A percentile compares a stretch with the other conserved stretches of the same genome.
phyloP scores from a whole-genome alignment of 2,888 invertebrate species.

The Entomobrya proxima region DNA sequence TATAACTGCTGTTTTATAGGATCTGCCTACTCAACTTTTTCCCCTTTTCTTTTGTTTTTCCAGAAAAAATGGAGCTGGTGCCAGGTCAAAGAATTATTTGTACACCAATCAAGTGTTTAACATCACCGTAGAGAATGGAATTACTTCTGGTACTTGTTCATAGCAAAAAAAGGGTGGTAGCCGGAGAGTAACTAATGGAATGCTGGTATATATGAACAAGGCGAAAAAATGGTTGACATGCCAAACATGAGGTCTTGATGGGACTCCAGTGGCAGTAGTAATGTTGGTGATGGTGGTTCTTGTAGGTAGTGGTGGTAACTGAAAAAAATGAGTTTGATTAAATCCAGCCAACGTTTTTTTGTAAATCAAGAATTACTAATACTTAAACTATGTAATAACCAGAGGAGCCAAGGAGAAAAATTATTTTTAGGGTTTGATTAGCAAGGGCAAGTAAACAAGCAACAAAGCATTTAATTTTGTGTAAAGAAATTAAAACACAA shows the following conservation, averaged over 20 bases:
- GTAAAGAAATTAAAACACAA: too few relatives aligned
- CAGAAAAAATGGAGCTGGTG: slow-evolving; percentile 50
- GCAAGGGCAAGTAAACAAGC: too few relatives aligned
- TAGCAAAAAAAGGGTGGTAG: background rate
- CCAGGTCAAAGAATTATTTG: slow-evolving; percentile 67
- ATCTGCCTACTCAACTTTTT: background rate
- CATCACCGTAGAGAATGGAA: slow-evolving; percentile 58
- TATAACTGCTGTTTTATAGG: slow-evolving; percentile 10
- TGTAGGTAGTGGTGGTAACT: background rate
- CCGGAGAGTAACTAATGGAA: background rate
- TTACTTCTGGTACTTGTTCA: slow-evolving; percentile 11
- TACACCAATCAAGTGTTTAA: slow-evolving; percentile 66
- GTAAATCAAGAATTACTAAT: background rate
- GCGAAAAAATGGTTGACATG: slow-evolving; percentile 59
- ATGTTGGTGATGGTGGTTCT: too few relatives aligned
- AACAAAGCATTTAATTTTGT: too few relatives aligned
- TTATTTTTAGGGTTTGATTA: too few relatives aligned
- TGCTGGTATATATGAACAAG: background rate
- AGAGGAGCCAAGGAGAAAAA: too few relatives aligned
- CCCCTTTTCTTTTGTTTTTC: slow-evolving; percentile 30
- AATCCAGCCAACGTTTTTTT: background rate
- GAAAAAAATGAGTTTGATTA: slow-evolving; percentile 43
- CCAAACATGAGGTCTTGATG: slow-evolving; percentile 28
- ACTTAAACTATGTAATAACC: too few relatives aligned
- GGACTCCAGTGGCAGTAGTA: background rate